Evolutionary conservation across 2,888 invertebrate species (phyloP), one percentile per base, ranked within the genome.

Genomic region (Cephus pygmeus): DNA sequence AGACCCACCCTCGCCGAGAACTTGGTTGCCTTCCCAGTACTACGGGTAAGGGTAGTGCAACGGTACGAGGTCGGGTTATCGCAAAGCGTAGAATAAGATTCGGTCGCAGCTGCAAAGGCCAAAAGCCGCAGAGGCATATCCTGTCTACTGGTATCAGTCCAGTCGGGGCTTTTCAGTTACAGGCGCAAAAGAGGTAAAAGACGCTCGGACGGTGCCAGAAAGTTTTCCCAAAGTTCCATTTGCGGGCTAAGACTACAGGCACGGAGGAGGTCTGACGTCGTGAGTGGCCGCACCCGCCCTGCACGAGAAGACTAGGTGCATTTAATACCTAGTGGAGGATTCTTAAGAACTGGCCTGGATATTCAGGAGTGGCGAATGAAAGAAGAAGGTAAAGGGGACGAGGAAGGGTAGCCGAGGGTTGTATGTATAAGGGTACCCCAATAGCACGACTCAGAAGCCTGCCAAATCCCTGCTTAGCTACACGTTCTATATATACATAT

Each of bases 141-240:
- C 71, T 23, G 31, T 12, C 9, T 33, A 9, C 12, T 71, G 71
- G 34, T 71, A 31, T 33, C 71, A 31, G 33, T 34, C 11, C 71
- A 12, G 31, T 12, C 71, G 34, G 12, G 9, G 2, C 56, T 56
- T 34, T 71, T 71, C 34, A 15, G 34, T 33, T 71, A 11, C 33
- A 34, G 30, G 31, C 15, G 31, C 33, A 71, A 71, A 31, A 34
- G 34, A 31, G 71, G 81, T 78, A 77, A 81, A 81, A 80, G 77
- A 77, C 80, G 75, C 56, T 68, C 77, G 56, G 75, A 23, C 75
- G 69, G 79, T 87, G 90, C 90, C 90, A 90, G 89, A 88, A 90
- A 90, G 84, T 90, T 90, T 86, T 82, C 75, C 77, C 86, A 78
- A 90, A 90, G 88, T 89, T 87, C 88, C 88, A 88, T 90, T 90